Evolutionary conservation across 2,113 vertebrate species (phyloP).

Genomic region (Potamarius usumacintae): DNA sequence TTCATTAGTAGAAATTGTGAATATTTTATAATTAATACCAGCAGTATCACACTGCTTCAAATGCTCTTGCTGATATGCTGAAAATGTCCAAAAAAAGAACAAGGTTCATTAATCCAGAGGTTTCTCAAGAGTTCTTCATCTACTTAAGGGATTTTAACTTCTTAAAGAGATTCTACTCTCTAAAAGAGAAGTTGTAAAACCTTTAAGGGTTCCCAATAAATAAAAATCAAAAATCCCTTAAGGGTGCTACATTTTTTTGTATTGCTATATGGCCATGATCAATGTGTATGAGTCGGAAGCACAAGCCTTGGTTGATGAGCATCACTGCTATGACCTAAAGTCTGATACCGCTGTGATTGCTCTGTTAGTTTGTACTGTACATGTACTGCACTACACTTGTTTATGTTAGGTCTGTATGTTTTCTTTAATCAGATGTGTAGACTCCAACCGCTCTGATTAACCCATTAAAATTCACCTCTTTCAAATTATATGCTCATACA

Average conservation of each 20-base stretch:
- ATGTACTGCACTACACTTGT: conserved; percentile 40
- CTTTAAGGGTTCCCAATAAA: not conserved
- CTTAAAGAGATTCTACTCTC: not conserved
- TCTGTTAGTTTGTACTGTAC: conserved; percentile 38
- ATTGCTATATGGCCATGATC: not conserved
- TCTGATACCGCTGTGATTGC: conserved; percentile 42
- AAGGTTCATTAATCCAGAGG: not conserved
- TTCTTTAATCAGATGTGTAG: conserved; percentile 57
- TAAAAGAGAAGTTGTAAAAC: not conserved
- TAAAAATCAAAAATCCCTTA: not conserved
- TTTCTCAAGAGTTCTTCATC: not conserved
- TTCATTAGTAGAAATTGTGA: not conserved
- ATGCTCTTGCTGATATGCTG: not conserved
- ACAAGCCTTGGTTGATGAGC: not conserved
- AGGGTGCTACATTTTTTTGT: not conserved
- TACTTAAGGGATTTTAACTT: not conserved
- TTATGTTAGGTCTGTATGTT: conserved; percentile 55
- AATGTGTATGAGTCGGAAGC: not conserved
- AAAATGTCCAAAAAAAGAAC: not conserved
- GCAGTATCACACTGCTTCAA: not conserved
- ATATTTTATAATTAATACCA: not conserved
- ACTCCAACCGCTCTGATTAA: conserved; percentile 36
- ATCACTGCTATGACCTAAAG: conserved; percentile 25
- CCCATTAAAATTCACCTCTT: conserved; percentile 15
- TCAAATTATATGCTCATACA: conserved; percentile 20